Evolutionary conservation across 1,140 invertebrate species (phyloP).

Genomic region (Sipha flava): DNA sequence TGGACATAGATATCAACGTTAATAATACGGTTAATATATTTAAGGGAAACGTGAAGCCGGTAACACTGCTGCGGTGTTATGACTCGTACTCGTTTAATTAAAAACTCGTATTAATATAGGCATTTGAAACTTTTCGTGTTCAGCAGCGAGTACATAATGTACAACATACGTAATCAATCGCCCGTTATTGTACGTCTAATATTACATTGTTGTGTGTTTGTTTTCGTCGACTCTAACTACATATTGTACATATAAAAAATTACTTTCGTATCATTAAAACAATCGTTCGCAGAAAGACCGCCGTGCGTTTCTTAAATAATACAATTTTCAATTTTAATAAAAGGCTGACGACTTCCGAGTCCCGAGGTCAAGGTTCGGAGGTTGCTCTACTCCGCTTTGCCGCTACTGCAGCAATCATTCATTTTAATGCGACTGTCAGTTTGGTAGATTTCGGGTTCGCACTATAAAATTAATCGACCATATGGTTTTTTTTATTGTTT

Average conservation of each 20-base stretch:
- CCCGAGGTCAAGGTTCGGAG: not conserved
- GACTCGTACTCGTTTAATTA: not conserved
- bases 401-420: not conserved
- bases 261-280: no score
- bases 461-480: not conserved
- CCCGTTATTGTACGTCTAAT: no score
- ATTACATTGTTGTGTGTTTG: no score
- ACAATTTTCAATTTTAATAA: not conserved
- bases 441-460: slow-evolving; percentile 6
- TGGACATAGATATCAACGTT: not conserved
- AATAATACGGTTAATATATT: slow-evolving; percentile 9
- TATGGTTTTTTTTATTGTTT: slow-evolving; percentile 24
- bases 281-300: no score
- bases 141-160: not conserved
- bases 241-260: no score
- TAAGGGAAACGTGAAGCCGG: not conserved
- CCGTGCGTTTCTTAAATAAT: no score
- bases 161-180: no score
- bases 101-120: not conserved
- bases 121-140: not conserved
- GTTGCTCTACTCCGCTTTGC: not conserved
- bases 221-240: no score
- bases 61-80: not conserved
- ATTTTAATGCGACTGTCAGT: not conserved
- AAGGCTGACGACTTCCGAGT: not conserved